Conservation (phyloP, 2,113 vertebrate genomes). For the Lamprologus sp. region DNA sequence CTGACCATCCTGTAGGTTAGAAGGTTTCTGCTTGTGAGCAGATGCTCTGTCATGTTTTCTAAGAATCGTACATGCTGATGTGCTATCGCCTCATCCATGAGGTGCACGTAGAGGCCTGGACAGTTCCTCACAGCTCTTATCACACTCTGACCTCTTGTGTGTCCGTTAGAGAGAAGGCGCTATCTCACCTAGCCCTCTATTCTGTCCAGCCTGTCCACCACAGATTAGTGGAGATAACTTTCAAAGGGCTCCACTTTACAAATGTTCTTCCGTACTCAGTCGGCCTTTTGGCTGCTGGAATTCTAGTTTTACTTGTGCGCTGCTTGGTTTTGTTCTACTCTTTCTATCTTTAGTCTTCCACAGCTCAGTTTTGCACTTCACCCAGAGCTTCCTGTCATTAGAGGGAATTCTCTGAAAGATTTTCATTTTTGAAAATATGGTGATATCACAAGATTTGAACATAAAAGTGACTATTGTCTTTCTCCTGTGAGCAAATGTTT, state of each 20-base stretch:
- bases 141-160: conserved; percentile 24
- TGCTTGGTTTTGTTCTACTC: neutral
- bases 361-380: neutral
- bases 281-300: neutral
- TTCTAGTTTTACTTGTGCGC: neutral
- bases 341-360: neutral
- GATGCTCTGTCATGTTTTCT: neutral
- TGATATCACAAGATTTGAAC: neutral
- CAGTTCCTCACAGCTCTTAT: conserved; percentile 43
- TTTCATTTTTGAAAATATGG: neutral
- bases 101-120: neutral
- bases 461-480: neutral
- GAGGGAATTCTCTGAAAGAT: neutral
- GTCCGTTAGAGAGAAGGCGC: conserved; percentile 30
- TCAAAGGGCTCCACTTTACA: neutral
- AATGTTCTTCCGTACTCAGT: neutral
- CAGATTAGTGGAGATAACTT: conserved; percentile 33
- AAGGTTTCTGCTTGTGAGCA: neutral
- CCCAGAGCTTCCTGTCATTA: neutral
- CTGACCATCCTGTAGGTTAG: neutral
- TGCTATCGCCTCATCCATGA: neutral
- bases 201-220: neutral
- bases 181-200: conserved; percentile 21
- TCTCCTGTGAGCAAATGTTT: neutral
- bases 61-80: neutral